phyloP scores from a whole-genome alignment of 2,888 invertebrate genomes.

The Chalcis sispes region DNA sequence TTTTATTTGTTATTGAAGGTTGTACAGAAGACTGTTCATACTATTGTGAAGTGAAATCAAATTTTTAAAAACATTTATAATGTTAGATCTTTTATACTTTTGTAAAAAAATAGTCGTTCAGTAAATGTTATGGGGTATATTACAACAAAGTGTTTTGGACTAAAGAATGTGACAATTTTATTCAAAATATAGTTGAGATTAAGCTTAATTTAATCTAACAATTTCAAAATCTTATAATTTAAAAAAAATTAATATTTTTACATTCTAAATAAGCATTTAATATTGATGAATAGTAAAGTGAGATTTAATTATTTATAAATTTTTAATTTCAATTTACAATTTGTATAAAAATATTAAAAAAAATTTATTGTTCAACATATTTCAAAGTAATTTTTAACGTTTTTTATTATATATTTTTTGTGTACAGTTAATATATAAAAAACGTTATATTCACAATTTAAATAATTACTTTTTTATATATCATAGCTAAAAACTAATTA shows the following conservation, averaged over 20 bases:
- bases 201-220: slow-evolving; percentile 48
- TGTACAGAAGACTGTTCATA: slow-evolving; percentile 4
- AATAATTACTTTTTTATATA: no score
- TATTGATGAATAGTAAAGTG: no score
- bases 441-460: no score
- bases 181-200: slow-evolving; percentile 39
- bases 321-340: not conserved
- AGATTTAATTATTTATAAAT: not conserved
- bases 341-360: not conserved
- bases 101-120: not conserved
- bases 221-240: slow-evolving; percentile 48
- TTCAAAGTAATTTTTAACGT: not conserved
- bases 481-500: no score
- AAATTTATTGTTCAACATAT: no score
- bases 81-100: slow-evolving; percentile 19
- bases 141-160: slow-evolving; percentile 50
- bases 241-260: no score
- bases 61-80: no score
- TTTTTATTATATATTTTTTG: slow-evolving; percentile 3
- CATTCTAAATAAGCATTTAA: no score
- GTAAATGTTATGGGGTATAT: slow-evolving; percentile 18
- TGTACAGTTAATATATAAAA: no score
- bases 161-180: slow-evolving; percentile 48
- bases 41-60: not conserved
- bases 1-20: slow-evolving; percentile 6